Conservation (phyloP, 2,113 vertebrate genomes). For the Notiomystis cincta region DNA sequence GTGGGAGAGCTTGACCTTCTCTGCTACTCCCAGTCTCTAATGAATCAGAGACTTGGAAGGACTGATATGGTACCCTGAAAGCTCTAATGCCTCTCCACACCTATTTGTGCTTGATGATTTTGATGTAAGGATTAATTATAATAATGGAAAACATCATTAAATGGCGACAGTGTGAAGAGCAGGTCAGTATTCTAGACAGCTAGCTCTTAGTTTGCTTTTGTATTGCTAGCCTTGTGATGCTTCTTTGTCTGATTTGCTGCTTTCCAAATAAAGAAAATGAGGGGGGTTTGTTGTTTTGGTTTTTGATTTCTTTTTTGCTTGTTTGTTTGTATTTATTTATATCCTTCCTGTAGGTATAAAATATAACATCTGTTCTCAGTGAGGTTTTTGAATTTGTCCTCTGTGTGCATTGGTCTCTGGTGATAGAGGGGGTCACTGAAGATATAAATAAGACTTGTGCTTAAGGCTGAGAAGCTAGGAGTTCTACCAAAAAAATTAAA, state of each 20-base stretch:
- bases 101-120: neutral
- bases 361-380: neutral
- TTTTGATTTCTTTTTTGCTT: neutral
- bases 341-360: neutral
- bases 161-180: neutral
- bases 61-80: accelerated
- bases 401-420: neutral
- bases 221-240: neutral
- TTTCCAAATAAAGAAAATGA: neutral
- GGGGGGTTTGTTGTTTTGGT: neutral
- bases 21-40: neutral
- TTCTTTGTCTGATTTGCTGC: neutral
- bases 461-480: neutral
- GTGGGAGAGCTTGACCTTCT: neutral
- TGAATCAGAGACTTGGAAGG: neutral
- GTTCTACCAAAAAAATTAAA: neutral
- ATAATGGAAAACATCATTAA: neutral
- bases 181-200: neutral
- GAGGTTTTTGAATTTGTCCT: neutral
- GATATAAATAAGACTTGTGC: neutral
- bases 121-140: neutral
- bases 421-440: neutral
- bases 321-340: neutral
- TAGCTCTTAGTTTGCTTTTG: neutral
- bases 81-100: neutral